Evolutionary conservation across 1,140 invertebrate genomes (phyloP), one percentile per base, ranked within the genome.

Genomic region (Ostrea denselamellosa): DNA sequence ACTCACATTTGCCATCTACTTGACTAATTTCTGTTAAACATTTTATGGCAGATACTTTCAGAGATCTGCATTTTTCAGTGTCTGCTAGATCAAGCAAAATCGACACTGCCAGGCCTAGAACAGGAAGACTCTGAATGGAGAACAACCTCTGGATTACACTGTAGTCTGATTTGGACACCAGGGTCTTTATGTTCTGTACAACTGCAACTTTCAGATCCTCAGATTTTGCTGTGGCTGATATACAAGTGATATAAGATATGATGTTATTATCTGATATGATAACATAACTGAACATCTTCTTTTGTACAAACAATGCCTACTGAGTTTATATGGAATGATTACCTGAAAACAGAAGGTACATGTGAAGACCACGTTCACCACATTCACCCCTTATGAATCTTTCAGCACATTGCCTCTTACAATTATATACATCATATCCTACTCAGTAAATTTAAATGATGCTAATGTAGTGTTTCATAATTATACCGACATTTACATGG

Each of bases 91-190:
- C 89, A 17, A 94, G 89, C 62, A 94, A 58, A 8, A 92, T 86
- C 17, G 93, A 92, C 12, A 93, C 91, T 58, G 91, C 89, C 85
- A 92, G 90, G 17, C 93, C 93, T 17, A 94, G 89, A 2, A 91
- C 77, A 44, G 93, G 92, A 10, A 94, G 81, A 88, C 90, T 91
- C 54, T 85, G 83, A 10, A 90, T 83, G 10, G 89, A 84, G 86
- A 92, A 94, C 19, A 93, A 53, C 19, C 88, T 88, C 71, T 90
- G 87, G 22, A 92, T 87, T 10, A 92, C 89, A 56, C 92, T 92
- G 82, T 86, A 87, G 44, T 91, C 90, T 3, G 89, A 90, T 65
- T 90, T 90, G 25, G 87, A 89, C 54, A 92, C 71, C 62, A 93
- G 86, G 17, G 87, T 87, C 12, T 71, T 86, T 12, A 93, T 28